Base-by-base conservation (phyloP, 2,888 invertebrate genomes). In the Graphium colonna region DNA sequence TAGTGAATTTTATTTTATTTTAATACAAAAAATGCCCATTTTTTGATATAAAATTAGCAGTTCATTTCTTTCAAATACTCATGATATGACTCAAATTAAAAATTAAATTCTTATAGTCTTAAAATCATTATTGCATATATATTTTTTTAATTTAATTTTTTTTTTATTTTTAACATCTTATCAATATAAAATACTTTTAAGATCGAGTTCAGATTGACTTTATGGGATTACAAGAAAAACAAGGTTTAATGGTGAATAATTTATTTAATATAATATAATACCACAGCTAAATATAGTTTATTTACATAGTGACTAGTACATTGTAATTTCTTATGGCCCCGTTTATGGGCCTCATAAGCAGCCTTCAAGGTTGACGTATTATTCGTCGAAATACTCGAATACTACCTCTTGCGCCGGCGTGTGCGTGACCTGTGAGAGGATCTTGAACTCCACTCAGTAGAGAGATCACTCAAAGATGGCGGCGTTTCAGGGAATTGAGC, bases 401-500 rank as follows among this genome's bases (percentile, higher is more conserved):
- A 58, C 69, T 88, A 88, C 73, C 85, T 87, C 58, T 86, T 86
- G 59, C 82, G 82, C 17, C 84, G 75, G 12, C 82, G 76, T 26
- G 75, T 76, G 26, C 83, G 78, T 9, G 78, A 78, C 13, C 79
- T 73, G 26, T 75, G 67, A 0, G 84, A 84, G 1, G 86, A 86
- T 13, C 78, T 73, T 0, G 88, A 82, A 57, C 79, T 88, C 89
- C 89, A 89, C 62, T 88, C 88, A 56, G 84, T 68, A 60, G 87
- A 88, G 54, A 87, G 76, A 58, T 87, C 88, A 61, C 85, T 86
- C 1, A 79, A 75, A 1, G 87, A 87, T 0, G 81, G 74, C 26
- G 85, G 86, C n/a, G 84, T 82, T 63, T 89, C 89, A 8, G 82
- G 86, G 59, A 89, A 89, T 71, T 89, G 88, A 3, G 88, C 89